Conservation (phyloP, 2,888 invertebrate genomes). For the Melanargia galathea region DNA sequence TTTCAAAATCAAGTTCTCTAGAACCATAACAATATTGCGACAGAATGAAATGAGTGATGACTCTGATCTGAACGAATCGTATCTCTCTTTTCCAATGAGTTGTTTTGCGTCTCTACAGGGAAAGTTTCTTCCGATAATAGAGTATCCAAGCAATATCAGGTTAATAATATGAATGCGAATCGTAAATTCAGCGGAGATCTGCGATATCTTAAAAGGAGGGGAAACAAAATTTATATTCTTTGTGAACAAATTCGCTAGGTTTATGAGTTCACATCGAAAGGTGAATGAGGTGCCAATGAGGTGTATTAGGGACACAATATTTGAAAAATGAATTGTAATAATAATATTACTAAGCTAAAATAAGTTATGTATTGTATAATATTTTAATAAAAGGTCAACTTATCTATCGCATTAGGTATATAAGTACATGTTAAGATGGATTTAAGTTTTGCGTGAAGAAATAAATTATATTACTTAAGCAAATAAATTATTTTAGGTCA, state of each 20-base stretch:
- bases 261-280: slow-evolving; percentile 23
- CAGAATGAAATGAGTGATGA: background rate
- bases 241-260: slow-evolving; percentile 34
- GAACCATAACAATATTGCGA: too few relatives aligned
- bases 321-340: background rate
- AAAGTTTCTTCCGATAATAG: slow-evolving; percentile 20
- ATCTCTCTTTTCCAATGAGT: background rate
- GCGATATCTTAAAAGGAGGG: slow-evolving; percentile 22
- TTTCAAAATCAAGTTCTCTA: too few relatives aligned
- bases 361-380: too few relatives aligned
- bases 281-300: slow-evolving; percentile 5
- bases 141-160: slow-evolving; percentile 24
- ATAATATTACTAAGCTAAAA: background rate
- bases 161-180: slow-evolving; percentile 35
- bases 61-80: background rate
- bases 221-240: slow-evolving; percentile 35
- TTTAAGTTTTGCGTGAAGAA: too few relatives aligned
- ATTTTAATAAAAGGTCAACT: too few relatives aligned
- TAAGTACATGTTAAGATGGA: too few relatives aligned
- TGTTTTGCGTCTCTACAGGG: background rate
- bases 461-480: too few relatives aligned
- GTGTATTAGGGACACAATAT: background rate
- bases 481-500: too few relatives aligned
- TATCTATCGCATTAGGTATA: too few relatives aligned
- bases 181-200: slow-evolving; percentile 32